Percentiles rank a stretch among this genome's conserved stretches.
Conservation (phyloP, 1,140 invertebrate species). For the Brachionus asplanchnoidis region DNA sequence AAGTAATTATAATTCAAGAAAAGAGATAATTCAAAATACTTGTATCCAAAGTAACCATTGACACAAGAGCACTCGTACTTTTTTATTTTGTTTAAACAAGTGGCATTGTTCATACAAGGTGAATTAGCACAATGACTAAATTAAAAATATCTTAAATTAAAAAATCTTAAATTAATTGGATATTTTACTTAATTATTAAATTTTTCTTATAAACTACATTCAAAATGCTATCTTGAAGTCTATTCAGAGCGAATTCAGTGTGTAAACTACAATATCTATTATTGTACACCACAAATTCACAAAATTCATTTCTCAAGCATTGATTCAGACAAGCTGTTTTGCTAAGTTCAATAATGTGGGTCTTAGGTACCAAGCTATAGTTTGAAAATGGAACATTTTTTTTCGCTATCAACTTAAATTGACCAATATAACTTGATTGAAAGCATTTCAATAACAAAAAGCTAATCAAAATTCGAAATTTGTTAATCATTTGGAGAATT, state of each 20-base stretch:
- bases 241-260: background rate
- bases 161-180: background rate
- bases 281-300: background rate
- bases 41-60: too few relatives aligned
- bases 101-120: background rate
- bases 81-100: too few relatives aligned
- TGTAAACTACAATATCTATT: background rate
- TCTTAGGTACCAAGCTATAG: background rate
- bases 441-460: too few relatives aligned
- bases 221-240: background rate
- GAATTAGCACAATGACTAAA: background rate
- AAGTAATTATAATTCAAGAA: too few relatives aligned
- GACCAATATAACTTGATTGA: too few relatives aligned
- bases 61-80: too few relatives aligned
- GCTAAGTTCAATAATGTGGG: background rate
- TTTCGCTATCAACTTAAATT: background rate
- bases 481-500: too few relatives aligned
- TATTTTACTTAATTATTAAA: background rate
- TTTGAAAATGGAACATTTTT: background rate
- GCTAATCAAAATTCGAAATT: too few relatives aligned
- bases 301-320: background rate
- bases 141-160: background rate
- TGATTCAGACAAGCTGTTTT: background rate
- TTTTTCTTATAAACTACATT: background rate
- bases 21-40: too few relatives aligned